Evolutionary conservation across 2,888 invertebrate species (phyloP).

Genomic region (Hypselothyrea guttata): DNA sequence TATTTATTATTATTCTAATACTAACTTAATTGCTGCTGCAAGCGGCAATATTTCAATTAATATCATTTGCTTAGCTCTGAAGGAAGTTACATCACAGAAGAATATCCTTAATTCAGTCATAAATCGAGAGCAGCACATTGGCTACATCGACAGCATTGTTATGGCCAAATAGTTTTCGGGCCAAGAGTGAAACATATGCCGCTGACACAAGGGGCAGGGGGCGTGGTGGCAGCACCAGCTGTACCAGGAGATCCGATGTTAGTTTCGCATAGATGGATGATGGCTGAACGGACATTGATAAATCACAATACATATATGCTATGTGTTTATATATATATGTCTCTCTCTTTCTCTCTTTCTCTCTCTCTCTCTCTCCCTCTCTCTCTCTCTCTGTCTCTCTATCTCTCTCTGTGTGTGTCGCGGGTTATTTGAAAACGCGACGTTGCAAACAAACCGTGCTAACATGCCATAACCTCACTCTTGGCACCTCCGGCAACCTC

Average conservation of each 20-base stretch:
- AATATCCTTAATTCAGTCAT: constrained; percentile 29
- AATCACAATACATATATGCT: constrained; percentile 51
- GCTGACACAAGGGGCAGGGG: constrained; percentile 48
- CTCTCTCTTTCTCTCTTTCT: too few relatives aligned
- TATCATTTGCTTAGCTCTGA: neutral
- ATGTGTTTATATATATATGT: neutral
- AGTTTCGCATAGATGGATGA: constrained; percentile 63
- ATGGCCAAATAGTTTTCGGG: constrained; percentile 44
- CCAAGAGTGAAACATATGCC: constrained; percentile 59
- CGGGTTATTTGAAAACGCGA: constrained; percentile 34
- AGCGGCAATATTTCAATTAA: too few relatives aligned
- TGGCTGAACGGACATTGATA: constrained; percentile 67
- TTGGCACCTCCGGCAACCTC: neutral
- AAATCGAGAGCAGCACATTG: constrained; percentile 16
- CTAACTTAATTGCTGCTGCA: too few relatives aligned
- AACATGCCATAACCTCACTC: constrained; percentile 1
- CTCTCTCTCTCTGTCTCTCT: too few relatives aligned
- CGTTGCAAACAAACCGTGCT: constrained; percentile 50
- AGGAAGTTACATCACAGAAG: neutral
- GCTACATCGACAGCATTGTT: constrained; percentile 18
- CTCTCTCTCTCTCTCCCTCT: too few relatives aligned
- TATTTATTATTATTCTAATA: too few relatives aligned
- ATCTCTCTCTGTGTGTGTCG: constrained; percentile 20
- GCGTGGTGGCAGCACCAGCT: constrained; percentile 8
- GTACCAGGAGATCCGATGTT: constrained; percentile 26